These are phyloP conservation scores for Diadumene lineata DNA, from an alignment of 92 coral and sea anemone genomes.

Conservation along the genomic window DNA sequence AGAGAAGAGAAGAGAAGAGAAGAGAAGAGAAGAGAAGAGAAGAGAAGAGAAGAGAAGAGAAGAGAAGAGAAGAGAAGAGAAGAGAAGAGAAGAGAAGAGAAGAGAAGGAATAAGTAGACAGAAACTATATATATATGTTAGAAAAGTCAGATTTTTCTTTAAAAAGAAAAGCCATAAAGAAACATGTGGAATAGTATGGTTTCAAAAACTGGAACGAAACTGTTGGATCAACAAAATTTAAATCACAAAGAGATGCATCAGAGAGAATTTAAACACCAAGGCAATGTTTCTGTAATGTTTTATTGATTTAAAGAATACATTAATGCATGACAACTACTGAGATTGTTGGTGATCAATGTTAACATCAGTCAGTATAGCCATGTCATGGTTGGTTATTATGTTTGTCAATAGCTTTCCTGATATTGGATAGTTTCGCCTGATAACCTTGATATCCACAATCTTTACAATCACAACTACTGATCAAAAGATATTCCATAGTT, in stretches of 20 bases:
- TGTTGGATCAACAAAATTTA: too few species aligned
- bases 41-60: neutral
- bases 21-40: neutral
- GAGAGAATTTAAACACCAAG: too few species aligned
- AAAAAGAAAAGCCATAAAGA: too few species aligned
- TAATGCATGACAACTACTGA: neutral
- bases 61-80: neutral
- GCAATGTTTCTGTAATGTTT: too few species aligned
- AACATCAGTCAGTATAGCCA: neutral
- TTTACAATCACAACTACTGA: slow-evolving; percentile 63
- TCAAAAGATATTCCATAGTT: slow-evolving; percentile 51
- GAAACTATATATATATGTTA: neutral
- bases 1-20: neutral
- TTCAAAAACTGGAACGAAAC: too few species aligned
- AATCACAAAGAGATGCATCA: too few species aligned
- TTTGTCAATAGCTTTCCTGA: slow-evolving; percentile 3
- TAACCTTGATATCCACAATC: slow-evolving; percentile 47
- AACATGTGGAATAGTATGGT: too few species aligned
- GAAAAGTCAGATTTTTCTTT: too few species aligned
- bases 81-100: neutral
- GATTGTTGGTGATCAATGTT: too few species aligned
- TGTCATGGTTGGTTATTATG: neutral
- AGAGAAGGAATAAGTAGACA: neutral
- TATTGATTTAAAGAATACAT: too few species aligned
- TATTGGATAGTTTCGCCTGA: slow-evolving; percentile 25